Percentiles rank a stretch among this genome's conserved stretches.
Conservation (phyloP, 2,797 vertebrate genomes). For the Sebastes alutus region DNA sequence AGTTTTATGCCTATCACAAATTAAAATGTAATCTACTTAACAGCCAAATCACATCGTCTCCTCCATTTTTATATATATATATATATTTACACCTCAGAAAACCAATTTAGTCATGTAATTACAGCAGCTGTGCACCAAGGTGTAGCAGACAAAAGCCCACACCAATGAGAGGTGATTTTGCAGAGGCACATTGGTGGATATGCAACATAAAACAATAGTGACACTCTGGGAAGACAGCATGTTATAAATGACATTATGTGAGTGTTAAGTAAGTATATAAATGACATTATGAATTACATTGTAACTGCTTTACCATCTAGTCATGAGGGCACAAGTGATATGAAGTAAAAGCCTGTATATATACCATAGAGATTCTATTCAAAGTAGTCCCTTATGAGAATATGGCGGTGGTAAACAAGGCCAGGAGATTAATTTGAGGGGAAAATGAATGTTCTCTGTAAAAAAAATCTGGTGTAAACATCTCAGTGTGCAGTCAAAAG, state of each 20-base stretch:
- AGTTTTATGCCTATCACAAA: background rate
- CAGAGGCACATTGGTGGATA: background rate
- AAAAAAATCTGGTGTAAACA: background rate
- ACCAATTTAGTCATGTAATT: background rate
- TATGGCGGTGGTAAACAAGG: background rate
- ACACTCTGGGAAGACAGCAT: background rate
- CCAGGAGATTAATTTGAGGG: background rate
- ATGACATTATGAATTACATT: background rate
- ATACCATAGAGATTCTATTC: background rate
- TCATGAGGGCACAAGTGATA: background rate
- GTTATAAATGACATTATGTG: background rate
- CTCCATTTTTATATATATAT: background rate
- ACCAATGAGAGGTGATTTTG: background rate
- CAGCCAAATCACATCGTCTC: background rate
- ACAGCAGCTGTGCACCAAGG: background rate
- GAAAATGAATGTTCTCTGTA: background rate
- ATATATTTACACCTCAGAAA: background rate
- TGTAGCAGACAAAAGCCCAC: slow-evolving; percentile 7
- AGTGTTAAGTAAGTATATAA: background rate
- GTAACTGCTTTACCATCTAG: background rate
- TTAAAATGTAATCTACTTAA: background rate
- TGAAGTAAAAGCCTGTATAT: background rate
- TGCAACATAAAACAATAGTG: background rate
- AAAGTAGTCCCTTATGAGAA: background rate
- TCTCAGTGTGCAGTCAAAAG: background rate